Base-by-base conservation (phyloP, 2,113 vertebrate genomes). In the Anser brachyrhynchus region DNA sequence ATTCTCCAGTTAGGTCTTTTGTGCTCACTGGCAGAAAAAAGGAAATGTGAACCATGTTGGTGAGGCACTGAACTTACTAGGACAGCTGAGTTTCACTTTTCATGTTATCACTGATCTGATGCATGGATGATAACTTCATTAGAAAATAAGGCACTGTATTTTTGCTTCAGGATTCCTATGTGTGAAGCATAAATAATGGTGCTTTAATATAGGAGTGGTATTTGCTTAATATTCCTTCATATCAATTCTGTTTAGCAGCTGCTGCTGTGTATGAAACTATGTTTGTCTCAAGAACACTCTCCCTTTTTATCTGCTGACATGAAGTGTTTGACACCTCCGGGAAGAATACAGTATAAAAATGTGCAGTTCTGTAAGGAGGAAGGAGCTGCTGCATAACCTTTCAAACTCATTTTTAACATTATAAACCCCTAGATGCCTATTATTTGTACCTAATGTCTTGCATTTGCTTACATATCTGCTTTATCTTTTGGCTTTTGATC, bases 401-500 rank as follows among this genome's bases (percentile, higher is more conserved):
- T 33, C 37, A 28, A 71, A 81, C 33, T 29, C 15, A 6, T 90
- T 93, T 78, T 87, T 75, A 75, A 74, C 79, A 57, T 80, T 86
- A 66, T 41, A 84, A 82, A 61, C 31, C 51, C 35, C 46, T 22
- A 87, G 35, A 81, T 90, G 54, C 43, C 41, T 84, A 22, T 37
- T 92, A 91, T 93, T 84, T 18, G 0, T 71, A 17, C 59, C 17
- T 67, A 55, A 58, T 73, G 22, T 51, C 17, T 76, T 86, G 52
- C 26, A 65, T 93, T 62, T 94, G n/a, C 51, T 87, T 86, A 23
- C 33, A 49, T 51, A 77, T 97, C 35, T 89, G 61, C 69, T 95
- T 96, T 93, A 62, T 75, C 54, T 84, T 2, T 93, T 70, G 37
- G 11, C 67, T 83, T 95, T 97, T 95, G 84, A 81, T 93, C 54